A percentile compares a stretch with the other conserved stretches of the same genome.
These are phyloP conservation scores for Anarrhichthys ocellatus DNA, from an alignment of 2,113 vertebrate genomes.

Conservation along the genomic window DNA sequence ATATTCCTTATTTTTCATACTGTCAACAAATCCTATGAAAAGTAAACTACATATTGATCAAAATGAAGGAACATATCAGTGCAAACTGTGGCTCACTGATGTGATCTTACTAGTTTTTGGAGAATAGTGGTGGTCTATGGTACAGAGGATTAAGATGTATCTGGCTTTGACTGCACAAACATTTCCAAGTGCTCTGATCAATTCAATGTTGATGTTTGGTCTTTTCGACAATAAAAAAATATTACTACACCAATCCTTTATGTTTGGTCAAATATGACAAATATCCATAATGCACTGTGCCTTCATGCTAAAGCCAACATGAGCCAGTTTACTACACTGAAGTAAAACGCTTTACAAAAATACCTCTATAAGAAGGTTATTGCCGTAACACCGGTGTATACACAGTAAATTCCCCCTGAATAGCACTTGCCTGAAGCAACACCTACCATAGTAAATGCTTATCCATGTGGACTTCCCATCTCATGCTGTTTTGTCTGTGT, in stretches of 20 bases:
- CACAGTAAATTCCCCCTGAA: constrained; percentile 72
- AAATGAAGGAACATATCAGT: neutral
- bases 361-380: constrained; percentile 71
- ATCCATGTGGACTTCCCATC: constrained; percentile 85
- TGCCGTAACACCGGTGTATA: constrained; percentile 66
- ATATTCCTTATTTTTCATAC: neutral
- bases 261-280: constrained; percentile 12
- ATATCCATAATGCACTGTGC: constrained; percentile 8
- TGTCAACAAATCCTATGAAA: neutral
- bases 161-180: neutral
- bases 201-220: neutral
- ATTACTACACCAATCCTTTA: neutral
- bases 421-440: constrained; percentile 79
- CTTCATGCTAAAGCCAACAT: constrained; percentile 38
- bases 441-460: constrained; percentile 81
- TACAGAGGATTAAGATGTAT: neutral
- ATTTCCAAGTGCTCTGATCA: neutral
- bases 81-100: neutral
- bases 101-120: neutral
- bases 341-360: constrained; percentile 48
- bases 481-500: constrained; percentile 80
- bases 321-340: constrained; percentile 48
- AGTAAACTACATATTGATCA: neutral
- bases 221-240: neutral
- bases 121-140: neutral